A percentile compares a stretch with the other conserved stretches of the same genome.
Conservation (phyloP, 2,797 vertebrate genomes). For the Paguma larvata region DNA sequence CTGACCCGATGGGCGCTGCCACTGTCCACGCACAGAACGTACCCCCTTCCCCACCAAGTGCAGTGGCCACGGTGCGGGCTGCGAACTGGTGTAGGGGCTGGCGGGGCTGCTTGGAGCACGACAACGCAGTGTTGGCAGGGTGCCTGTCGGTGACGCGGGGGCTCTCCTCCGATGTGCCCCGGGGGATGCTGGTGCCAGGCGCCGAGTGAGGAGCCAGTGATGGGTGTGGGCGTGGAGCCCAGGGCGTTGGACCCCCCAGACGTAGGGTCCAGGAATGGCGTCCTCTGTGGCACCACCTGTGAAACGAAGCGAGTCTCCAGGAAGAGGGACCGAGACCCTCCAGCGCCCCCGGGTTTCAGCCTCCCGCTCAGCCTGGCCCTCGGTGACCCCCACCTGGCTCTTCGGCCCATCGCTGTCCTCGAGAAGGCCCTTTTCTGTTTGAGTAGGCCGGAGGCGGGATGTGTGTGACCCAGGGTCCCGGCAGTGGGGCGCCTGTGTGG, state of each 20-base stretch:
- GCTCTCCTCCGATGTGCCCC: background rate
- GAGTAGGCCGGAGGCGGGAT: accelerated
- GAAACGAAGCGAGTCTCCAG: accelerated
- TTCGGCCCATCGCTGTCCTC: background rate
- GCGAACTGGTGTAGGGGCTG: no score
- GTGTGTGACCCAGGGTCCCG: background rate
- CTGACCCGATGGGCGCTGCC: no score
- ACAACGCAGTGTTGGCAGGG: no score
- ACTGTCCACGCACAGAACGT: no score
- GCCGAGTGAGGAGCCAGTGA: no score
- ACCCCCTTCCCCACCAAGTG: no score
- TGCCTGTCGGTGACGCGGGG: no score
- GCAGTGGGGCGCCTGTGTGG: accelerated
- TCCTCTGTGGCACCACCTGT: accelerated
- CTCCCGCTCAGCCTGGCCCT: accelerated
- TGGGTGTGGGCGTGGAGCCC: no score
- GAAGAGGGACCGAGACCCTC: background rate
- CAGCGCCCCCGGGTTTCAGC: accelerated
- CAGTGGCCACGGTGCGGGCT: no score
- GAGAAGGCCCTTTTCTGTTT: background rate
- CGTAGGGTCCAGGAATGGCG: background rate
- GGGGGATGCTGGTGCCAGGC: no score
- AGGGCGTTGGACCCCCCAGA: no score
- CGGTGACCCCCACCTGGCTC: background rate
- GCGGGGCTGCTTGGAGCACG: no score